These are phyloP conservation scores for Calliphora vomitoria DNA, from an alignment of 2,888 invertebrate genomes.

Conservation along the genomic window DNA sequence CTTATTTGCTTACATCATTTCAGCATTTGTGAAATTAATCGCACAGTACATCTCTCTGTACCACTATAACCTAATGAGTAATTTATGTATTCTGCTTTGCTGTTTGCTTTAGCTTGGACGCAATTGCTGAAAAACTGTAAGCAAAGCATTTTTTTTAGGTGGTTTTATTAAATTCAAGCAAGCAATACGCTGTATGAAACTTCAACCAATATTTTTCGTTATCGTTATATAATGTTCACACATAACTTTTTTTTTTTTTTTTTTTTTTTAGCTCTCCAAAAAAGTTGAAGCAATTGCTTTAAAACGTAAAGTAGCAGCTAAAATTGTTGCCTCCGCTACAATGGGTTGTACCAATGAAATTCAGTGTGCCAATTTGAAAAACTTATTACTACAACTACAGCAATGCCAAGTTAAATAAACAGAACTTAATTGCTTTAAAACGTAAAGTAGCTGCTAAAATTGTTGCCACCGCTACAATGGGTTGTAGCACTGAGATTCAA, in stretches of 20 bases:
- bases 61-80: too few species aligned
- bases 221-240: too few species aligned
- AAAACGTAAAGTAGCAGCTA: conserved; percentile 81
- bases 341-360: conserved; percentile 42
- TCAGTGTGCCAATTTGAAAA: conserved; percentile 77
- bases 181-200: too few species aligned
- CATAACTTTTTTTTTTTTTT: neutral
- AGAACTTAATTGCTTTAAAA: conserved; percentile 78
- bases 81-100: too few species aligned
- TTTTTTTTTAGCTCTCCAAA: conserved; percentile 81
- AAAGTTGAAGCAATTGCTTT: conserved; percentile 83
- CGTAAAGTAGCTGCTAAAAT: conserved; percentile 82
- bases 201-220: neutral
- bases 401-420: conserved; percentile 76
- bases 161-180: too few species aligned
- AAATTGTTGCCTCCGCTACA: conserved; percentile 79
- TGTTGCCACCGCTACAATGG: conserved; percentile 76
- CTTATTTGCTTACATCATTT: too few species aligned
- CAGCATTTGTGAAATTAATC: too few species aligned
- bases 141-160: too few species aligned
- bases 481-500: too few species aligned
- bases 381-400: conserved; percentile 80
- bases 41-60: too few species aligned
- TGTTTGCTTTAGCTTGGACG: too few species aligned
- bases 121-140: too few species aligned